Evolutionary conservation across 2,113 vertebrate genomes (phyloP), one percentile per base, ranked within the genome.

Genomic region (Grammomys surdaster): DNA sequence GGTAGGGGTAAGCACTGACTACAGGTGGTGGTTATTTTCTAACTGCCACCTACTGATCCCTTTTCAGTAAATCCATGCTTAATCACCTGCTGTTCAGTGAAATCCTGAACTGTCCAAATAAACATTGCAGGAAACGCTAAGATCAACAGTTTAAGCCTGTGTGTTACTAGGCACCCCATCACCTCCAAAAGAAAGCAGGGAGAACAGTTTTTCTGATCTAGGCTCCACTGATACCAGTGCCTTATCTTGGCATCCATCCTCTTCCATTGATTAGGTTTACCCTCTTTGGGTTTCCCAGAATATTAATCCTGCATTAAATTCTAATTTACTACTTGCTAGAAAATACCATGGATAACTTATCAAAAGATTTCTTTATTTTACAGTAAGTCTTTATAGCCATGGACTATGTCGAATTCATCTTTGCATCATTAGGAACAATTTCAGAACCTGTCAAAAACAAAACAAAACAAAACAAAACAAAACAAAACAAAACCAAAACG

Each of bases 61-160:
- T 89, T 73, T 96, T 96, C 92, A 13, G 40, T 94, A 95, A 95
- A 95, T 95, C 89, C 95, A 70, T 87, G 90, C 95, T 89, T 95
- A 97, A 86, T 97, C 97, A 98, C 94, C 89, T 95, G 96, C 96
- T 97, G 82, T 72, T 93, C 96, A 43, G 91, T n/a, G 80, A 96
- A 95, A 97, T 95, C 86, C 91, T 87, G 93, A 95, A 43, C 51
- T 94, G 92, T 94, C 96, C 95, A 98, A 97, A 96, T 95, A 97
- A 97, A 97, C 93, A 92, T 56, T 82, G 48, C 89, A 14, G 82
- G 77, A 87, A 95, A 51, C 90, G 63, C 82, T 89, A 58, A 97
- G 86, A 91, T 94, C 96, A 95, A 91, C 89, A 95, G 2, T n/a
- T 43, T 33, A 46, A 48, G 82, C 85, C 72, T 84, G 26, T 58